Evolutionary conservation across 2,888 invertebrate genomes (phyloP).

Genomic region (Zootermopsis nevadensis): DNA sequence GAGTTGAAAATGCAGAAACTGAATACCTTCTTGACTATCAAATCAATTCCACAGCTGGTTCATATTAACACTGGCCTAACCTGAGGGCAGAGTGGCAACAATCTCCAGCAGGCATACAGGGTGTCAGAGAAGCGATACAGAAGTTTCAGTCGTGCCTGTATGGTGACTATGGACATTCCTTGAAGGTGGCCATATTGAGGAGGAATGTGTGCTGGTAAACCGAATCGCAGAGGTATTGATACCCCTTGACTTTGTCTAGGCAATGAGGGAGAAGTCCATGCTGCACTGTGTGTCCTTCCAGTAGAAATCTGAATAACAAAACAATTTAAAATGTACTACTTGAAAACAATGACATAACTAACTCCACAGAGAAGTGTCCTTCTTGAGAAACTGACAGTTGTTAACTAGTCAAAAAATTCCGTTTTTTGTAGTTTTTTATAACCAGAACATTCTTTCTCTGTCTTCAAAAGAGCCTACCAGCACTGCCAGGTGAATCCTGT

Average conservation of each 20-base stretch:
- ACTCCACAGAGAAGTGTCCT: no score
- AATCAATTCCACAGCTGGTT: no score
- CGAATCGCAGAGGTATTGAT: conserved; percentile 66
- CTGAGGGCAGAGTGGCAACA: conserved; percentile 65
- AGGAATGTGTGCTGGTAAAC: conserved; percentile 67
- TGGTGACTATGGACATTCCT: conserved; percentile 64
- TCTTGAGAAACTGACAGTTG: no score
- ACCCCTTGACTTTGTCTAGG: conserved; percentile 66
- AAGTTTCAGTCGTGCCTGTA: conserved; percentile 68
- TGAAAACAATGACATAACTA: no score
- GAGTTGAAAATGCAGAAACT: no score
- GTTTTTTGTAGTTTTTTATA: no score
- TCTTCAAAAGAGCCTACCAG: no score
- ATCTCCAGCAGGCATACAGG: conserved; percentile 70
- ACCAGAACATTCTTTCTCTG: no score
- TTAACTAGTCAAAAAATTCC: no score
- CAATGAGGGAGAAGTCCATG: conserved; percentile 70
- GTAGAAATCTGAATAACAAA: conserved; percentile 66
- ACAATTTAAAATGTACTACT: not conserved
- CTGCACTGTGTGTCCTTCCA: conserved; percentile 72
- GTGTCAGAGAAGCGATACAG: conserved; percentile 73
- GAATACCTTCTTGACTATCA: no score
- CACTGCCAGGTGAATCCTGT: no score
- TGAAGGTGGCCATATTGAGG: conserved; percentile 69
- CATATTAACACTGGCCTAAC: conserved; percentile 55